These are phyloP conservation scores for Erpobdella octoculata DNA, from an alignment of 2,888 invertebrate genomes.

Conservation along the genomic window DNA sequence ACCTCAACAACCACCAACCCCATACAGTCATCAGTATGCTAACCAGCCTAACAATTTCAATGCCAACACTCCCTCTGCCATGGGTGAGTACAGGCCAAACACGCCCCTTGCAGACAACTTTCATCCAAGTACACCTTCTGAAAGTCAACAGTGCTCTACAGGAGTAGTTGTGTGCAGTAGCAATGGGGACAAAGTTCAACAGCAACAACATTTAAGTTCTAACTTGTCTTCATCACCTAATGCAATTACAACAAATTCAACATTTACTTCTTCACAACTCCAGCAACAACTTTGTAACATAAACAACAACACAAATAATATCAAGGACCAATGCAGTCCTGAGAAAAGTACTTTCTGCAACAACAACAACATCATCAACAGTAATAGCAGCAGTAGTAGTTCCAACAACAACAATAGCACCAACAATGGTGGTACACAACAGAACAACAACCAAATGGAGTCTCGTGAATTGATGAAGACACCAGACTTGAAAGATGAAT, in stretches of 20 bases:
- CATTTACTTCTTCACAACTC: not conserved
- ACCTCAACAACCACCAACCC: not conserved
- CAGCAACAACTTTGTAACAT: constrained; percentile 13
- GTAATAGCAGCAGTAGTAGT: not conserved
- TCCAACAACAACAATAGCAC: not conserved
- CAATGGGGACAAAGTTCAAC: not conserved
- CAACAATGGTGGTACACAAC: not conserved
- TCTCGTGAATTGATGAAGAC: constrained; percentile 15
- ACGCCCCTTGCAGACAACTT: constrained; percentile 23
- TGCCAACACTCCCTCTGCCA: constrained; percentile 16
- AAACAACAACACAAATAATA: not conserved
- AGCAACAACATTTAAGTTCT: too few species aligned
- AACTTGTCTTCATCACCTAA: not conserved
- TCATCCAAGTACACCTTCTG: constrained; percentile 32
- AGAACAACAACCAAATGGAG: not conserved
- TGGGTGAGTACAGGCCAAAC: constrained; percentile 12
- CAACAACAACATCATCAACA: constrained; percentile 22
- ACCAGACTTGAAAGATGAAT: not conserved
- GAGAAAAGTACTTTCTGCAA: not conserved
- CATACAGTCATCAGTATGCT: not conserved
- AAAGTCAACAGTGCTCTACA: constrained; percentile 18
- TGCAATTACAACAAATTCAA: not conserved
- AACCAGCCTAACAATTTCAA: constrained; percentile 43
- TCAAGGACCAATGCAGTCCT: not conserved
- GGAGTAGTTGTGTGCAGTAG: not conserved